Percentiles rank a stretch among this genome's conserved stretches.
Conservation (phyloP, 1,140 invertebrate genomes). For the Cydia amplana region DNA sequence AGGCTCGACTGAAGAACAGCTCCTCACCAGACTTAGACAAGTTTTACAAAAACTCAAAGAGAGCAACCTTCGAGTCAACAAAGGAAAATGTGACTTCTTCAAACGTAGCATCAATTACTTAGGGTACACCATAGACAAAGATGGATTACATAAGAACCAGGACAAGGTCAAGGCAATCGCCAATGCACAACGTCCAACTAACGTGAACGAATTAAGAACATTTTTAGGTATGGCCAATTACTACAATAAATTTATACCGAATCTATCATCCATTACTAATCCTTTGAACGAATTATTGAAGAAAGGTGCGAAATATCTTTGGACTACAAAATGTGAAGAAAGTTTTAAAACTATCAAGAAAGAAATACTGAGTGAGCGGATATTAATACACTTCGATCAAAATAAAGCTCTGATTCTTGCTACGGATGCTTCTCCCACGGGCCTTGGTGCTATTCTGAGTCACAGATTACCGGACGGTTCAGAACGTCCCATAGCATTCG, state of each 20-base stretch:
- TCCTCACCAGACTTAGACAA: conserved; percentile 7
- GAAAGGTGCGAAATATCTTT: conserved; percentile 41
- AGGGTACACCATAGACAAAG: conserved; percentile 37
- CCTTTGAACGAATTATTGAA: conserved; percentile 44
- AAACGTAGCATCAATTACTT: conserved; percentile 38
- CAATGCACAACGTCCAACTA: conserved; percentile 4
- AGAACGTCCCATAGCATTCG: too few species aligned
- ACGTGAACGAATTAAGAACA: conserved; percentile 45
- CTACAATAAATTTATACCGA: conserved; percentile 53
- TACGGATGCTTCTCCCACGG: conserved; percentile 61
- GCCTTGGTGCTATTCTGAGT: conserved; percentile 46
- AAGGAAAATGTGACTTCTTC: conserved; percentile 40
- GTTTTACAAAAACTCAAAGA: conserved; percentile 34
- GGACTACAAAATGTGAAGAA: conserved; percentile 43
- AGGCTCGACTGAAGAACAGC: conserved; percentile 30
- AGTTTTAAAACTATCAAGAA: conserved; percentile 46
- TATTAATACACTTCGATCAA: conserved; percentile 60
- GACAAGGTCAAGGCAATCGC: conserved; percentile 36
- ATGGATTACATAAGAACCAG: conserved; percentile 36
- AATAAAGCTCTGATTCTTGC: conserved; percentile 54
- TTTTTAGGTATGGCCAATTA: conserved; percentile 50
- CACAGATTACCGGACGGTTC: too few species aligned
- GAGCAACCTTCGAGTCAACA: conserved; percentile 29
- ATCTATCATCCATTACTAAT: conserved; percentile 38
- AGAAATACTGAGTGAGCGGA: conserved; percentile 41